Evolutionary conservation across 2,888 invertebrate species (phyloP).

Genomic region (Diloba caeruleocephala): DNA sequence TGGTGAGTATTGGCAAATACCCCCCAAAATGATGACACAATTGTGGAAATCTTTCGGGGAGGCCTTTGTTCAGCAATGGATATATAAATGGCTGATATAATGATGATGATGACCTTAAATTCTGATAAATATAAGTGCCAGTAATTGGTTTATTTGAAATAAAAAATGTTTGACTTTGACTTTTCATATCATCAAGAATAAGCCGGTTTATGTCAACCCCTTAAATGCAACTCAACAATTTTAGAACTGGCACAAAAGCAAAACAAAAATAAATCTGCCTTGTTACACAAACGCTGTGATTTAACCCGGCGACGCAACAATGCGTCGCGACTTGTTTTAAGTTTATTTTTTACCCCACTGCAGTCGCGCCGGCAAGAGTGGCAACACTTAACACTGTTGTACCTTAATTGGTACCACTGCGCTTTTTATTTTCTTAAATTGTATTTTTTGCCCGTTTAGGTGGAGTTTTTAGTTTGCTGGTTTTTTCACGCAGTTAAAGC

Average conservation of each 20-base stretch:
- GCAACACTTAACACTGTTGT: conserved; percentile 58
- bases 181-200: too few relatives aligned
- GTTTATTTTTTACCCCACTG: conserved; percentile 28
- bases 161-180: too few relatives aligned
- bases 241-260: conserved; percentile 12
- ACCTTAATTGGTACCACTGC: conserved; percentile 53
- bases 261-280: conserved; percentile 13
- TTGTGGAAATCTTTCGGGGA: too few relatives aligned
- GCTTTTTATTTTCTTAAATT: conserved; percentile 51
- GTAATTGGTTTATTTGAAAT: too few relatives aligned
- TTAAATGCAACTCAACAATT: not conserved
- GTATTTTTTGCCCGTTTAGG: conserved; percentile 36
- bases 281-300: conserved; percentile 29
- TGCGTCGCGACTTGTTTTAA: conserved; percentile 48
- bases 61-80: too few relatives aligned
- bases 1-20: too few relatives aligned
- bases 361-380: conserved; percentile 42
- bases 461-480: conserved; percentile 28
- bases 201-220: too few relatives aligned
- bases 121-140: too few relatives aligned
- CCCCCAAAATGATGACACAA: too few relatives aligned
- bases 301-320: conserved; percentile 42
- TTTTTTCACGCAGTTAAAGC: conserved; percentile 9
- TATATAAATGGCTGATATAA: too few relatives aligned
- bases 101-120: too few relatives aligned